A percentile compares a stretch with the other conserved stretches of the same genome.
These are phyloP conservation scores for Acanthopleura granulata DNA, from an alignment of 2,888 invertebrate genomes.

Conservation along the genomic window DNA sequence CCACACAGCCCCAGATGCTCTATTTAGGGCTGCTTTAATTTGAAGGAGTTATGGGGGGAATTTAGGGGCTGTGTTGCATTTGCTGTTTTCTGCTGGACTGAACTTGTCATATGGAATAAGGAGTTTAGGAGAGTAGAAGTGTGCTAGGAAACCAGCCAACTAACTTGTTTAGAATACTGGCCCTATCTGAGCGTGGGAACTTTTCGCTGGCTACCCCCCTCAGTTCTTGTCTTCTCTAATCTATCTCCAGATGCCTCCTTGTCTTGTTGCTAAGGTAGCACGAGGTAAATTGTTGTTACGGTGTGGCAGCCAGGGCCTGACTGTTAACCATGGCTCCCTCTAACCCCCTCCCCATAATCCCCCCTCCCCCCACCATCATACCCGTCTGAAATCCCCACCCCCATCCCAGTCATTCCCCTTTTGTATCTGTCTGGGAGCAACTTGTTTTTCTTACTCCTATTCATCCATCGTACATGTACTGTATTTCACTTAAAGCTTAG, in stretches of 20 bases:
- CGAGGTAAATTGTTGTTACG: neutral
- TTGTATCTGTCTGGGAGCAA: too few relatives aligned
- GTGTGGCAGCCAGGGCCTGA: neutral
- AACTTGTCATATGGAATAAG: slow-evolving; percentile 12
- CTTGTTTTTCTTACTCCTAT: too few relatives aligned
- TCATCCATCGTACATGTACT: too few relatives aligned
- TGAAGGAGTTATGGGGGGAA: neutral
- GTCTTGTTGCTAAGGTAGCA: neutral
- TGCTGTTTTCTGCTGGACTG: neutral
- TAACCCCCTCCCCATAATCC: too few relatives aligned
- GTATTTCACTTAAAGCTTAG: too few relatives aligned
- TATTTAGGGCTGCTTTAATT: slow-evolving; percentile 14
- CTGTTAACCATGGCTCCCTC: too few relatives aligned
- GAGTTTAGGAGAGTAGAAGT: slow-evolving; percentile 1
- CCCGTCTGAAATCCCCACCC: too few relatives aligned
- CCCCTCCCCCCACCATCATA: too few relatives aligned
- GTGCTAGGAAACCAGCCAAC: neutral
- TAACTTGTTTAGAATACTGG: too few relatives aligned
- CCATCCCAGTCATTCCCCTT: too few relatives aligned
- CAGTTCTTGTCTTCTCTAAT: neutral
- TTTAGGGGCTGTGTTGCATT: neutral
- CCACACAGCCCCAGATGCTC: neutral
- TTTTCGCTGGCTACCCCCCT: neutral
- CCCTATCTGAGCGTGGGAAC: neutral
- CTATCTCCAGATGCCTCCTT: neutral